Evolutionary conservation across 2,113 vertebrate genomes (phyloP), one percentile per base, ranked within the genome.

Genomic region (Strigops habroptila): DNA sequence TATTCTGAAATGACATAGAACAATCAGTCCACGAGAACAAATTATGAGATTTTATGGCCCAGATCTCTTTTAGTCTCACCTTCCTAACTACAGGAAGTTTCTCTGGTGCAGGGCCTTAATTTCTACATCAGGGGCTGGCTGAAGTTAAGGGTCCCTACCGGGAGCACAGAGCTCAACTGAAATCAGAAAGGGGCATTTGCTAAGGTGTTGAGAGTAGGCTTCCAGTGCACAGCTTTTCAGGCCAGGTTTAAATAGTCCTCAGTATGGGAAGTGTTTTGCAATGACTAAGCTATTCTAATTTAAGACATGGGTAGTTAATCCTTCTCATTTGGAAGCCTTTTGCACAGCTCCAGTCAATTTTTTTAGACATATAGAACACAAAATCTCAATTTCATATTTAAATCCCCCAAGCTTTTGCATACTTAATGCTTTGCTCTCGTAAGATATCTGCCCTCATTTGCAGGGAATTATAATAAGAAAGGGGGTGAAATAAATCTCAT

Each of bases 341-440:
- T 67, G 51, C 43, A 73, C 37, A 64, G 27, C 14, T 90, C 39
- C 43, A 93, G n/a, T 41, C 25, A 24, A 35, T 23, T 75, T 88
- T 53, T 96, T 82, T 73, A 59, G 44, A 78, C 55, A 91, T 22
- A 44, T 43, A 85, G 41, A 84, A 85, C 71, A 88, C 30, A 77
- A 89, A 96, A 96, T 30, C 24, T 82, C 46, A 37, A 43, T 97
- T 93, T 94, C 75, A 82, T 95, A 83, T 97, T 83, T 91, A 82
- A 95, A 91, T 79, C 10, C 30, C 14, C 35, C 31, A 63, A 17
- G 68, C 12, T 78, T 93, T 88, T 82, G 37, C 25, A 69, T 67
- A 69, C n/a, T 63, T 65, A 90, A 43, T 87, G 10, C 18, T 70
- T 82, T 77, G 31, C 41, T 85, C 46, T 88, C 4, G 7, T 91